Conservation (phyloP, 2,888 invertebrate species). For the Noctua janthina region DNA sequence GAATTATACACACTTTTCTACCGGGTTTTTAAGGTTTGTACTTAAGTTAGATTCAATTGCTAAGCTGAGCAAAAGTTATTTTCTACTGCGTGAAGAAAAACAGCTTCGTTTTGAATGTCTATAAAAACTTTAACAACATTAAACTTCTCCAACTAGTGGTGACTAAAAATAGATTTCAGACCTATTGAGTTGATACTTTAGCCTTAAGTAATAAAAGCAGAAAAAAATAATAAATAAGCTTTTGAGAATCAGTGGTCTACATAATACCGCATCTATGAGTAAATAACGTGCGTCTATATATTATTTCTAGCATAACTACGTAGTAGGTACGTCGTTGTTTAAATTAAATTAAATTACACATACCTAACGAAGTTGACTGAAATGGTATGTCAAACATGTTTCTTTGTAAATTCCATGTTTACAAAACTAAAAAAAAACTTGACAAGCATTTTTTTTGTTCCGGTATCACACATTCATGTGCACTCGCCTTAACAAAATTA, state of each 20-base stretch:
- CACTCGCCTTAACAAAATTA: slow-evolving; percentile 44
- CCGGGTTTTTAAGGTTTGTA: background rate
- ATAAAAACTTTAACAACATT: background rate
- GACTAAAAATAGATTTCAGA: background rate
- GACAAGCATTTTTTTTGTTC: background rate
- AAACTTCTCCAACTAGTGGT: background rate
- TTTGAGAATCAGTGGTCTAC: background rate
- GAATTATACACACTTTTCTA: background rate
- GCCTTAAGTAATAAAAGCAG: background rate
- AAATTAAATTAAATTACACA: background rate
- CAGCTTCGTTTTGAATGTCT: background rate
- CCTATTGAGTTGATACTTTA: no score
- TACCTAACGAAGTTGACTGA: background rate
- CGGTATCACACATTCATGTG: slow-evolving; percentile 33
- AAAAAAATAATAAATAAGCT: background rate
- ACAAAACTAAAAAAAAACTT: background rate
- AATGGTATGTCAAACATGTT: background rate
- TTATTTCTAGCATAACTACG: slow-evolving; percentile 1
- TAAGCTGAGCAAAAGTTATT: background rate
- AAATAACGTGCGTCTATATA: background rate
- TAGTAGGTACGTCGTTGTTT: background rate
- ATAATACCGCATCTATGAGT: slow-evolving; percentile 1
- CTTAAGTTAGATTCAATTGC: background rate
- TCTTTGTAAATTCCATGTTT: background rate
- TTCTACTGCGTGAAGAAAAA: background rate